These are phyloP conservation scores for Pardalotus punctatus DNA, from an alignment of 2,113 vertebrate genomes.

Conservation along the genomic window DNA sequence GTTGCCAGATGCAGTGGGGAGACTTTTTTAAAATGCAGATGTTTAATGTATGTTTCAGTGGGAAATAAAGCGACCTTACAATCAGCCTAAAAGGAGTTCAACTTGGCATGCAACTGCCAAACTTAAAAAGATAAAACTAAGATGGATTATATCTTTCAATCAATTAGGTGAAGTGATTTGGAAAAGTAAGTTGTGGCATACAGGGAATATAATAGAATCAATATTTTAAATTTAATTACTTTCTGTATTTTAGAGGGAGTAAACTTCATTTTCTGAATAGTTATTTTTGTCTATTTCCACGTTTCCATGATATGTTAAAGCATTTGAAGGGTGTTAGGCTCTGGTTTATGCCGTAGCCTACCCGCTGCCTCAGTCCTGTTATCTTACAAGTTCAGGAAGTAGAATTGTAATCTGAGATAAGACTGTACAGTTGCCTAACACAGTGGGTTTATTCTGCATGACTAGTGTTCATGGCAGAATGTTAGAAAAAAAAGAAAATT, in stretches of 20 bases:
- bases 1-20: conserved; percentile 36
- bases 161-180: not conserved
- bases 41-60: conserved; percentile 21
- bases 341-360: not conserved
- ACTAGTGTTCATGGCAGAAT: not conserved
- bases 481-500: not conserved
- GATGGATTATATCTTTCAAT: not conserved
- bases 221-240: not conserved
- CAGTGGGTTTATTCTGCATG: not conserved
- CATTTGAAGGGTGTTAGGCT: not conserved
- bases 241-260: not conserved
- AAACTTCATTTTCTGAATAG: not conserved
- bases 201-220: not conserved
- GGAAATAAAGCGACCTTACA: not conserved
- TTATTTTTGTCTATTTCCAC: not conserved
- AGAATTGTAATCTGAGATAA: not conserved
- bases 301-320: not conserved
- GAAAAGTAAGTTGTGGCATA: not conserved
- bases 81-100: not conserved
- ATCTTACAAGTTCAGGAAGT: not conserved
- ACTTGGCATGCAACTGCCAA: not conserved
- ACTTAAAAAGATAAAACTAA: not conserved
- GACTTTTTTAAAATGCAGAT: not conserved
- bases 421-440: not conserved
- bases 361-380: not conserved